These are phyloP conservation scores for Thyatira batis DNA, from an alignment of 2,888 invertebrate species.

Conservation along the genomic window DNA sequence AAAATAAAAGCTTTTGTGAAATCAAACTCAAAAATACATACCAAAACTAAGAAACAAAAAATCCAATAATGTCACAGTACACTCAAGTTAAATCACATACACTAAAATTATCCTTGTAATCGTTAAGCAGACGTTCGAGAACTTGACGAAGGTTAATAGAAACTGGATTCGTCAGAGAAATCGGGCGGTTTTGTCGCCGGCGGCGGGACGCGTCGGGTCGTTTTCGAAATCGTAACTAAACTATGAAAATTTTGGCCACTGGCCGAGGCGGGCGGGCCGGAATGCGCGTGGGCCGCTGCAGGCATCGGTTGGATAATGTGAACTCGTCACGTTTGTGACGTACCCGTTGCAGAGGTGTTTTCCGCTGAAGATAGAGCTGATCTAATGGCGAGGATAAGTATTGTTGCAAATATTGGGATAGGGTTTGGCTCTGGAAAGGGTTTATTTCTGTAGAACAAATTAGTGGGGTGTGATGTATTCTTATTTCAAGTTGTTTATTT, in stretches of 20 bases:
- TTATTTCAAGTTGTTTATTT: not conserved
- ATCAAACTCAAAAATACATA: conserved; percentile 2
- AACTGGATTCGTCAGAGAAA: conserved; percentile 70
- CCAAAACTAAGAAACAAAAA: conserved; percentile 26
- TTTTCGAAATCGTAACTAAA: conserved; percentile 83
- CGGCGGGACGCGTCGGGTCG: conserved; percentile 82
- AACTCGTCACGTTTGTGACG: conserved; percentile 68
- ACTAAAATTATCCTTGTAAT: conserved; percentile 42
- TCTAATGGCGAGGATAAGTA: conserved; percentile 44
- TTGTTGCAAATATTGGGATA: conserved; percentile 40
- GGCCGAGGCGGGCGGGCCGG: conserved; percentile 75
- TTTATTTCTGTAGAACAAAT: not conserved
- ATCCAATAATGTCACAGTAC: conserved; percentile 63
- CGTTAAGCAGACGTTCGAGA: conserved; percentile 56
- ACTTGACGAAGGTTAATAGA: conserved; percentile 65
- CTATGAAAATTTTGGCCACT: conserved; percentile 77
- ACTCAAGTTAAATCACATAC: conserved; percentile 60
- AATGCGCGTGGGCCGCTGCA: conserved; percentile 75
- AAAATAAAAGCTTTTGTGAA: conserved; percentile 4
- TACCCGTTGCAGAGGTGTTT: conserved; percentile 78
- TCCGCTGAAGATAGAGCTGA: conserved; percentile 75
- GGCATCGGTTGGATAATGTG: conserved; percentile 67
- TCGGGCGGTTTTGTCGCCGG: conserved; percentile 73
- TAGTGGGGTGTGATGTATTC: not conserved
- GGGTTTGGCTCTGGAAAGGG: conserved; percentile 13